Base-by-base conservation (phyloP, 1,140 invertebrate genomes). In the Wiebesia pumilae region DNA sequence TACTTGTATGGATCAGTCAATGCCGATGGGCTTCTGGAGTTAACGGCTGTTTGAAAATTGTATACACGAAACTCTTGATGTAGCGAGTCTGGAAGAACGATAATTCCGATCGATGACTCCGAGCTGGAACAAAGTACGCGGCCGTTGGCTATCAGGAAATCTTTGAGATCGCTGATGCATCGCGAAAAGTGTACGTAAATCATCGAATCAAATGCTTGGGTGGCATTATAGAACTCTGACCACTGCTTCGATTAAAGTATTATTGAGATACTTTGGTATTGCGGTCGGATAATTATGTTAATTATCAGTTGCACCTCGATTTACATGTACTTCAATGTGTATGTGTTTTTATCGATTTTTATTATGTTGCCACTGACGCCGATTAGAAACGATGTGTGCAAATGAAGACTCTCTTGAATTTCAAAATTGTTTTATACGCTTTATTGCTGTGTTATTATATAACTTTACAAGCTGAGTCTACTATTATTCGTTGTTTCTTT, bases 81-180 rank as follows among this genome's bases (percentile, higher is more conserved):
- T 19, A 62, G 12, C 21, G 35, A 65, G 54, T 27, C 24, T 51
- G 80, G 51, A 38, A 67, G 38, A 81, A 40, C 0, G 58, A 81
- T 81, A 69, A 69, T 69, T 21, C 30, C 35, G 14, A 69, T 65
- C 40, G 27, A 51, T 51, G 9, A 79, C 51, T 79, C 14, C 0
- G 7, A 71, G 27, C 19, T 54, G 40, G n/a, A 51, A 62, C 33
- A 40, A 43, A 77, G 71, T 62, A 12, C n/a, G 7, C 65, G 67
- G 33, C 79, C 65, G 3, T 77, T 6, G 73, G 80, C 81, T 62
- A 86, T 86, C 81, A 40, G 62, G 40, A 86, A 81, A 81, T 83
- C 27, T 38, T 33, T 7, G 24, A 27, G 54, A 30, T 75, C 43
- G 40, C 7, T 14, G 43, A 35, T 73, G 43, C 47, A 58, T 30